Percentiles rank a stretch among this genome's conserved stretches.
Evolutionary conservation across 2,113 vertebrate species (phyloP).

Genomic region (Chloropsis hardwickii): DNA sequence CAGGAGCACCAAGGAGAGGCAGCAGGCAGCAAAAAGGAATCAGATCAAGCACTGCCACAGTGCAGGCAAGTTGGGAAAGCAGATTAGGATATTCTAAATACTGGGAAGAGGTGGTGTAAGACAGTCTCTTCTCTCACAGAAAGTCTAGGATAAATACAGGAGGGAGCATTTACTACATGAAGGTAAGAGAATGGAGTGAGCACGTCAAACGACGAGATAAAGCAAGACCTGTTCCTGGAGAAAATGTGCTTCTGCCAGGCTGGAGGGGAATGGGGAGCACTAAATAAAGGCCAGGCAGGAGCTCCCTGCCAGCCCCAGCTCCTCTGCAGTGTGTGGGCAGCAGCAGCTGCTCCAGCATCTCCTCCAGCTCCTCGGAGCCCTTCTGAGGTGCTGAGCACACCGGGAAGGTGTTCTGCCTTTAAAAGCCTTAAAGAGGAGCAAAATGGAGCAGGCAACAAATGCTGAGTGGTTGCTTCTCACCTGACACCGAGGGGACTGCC

Average conservation of each 20-base stretch:
- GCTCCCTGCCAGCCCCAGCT: neutral
- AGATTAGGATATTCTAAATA: neutral
- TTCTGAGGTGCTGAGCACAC: neutral
- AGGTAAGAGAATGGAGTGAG: neutral
- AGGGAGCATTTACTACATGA: fast-evolving
- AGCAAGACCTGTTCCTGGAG: neutral
- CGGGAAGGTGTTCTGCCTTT: neutral
- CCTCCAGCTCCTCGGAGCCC: neutral
- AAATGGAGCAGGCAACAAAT: neutral
- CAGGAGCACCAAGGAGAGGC: neutral
- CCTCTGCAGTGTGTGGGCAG: neutral
- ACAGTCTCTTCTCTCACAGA: neutral
- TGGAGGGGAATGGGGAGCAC: neutral
- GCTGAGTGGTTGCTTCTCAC: neutral
- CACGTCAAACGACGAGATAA: neutral
- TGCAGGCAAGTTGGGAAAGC: neutral
- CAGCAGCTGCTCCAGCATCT: neutral
- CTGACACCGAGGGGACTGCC: neutral
- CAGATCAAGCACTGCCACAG: neutral
- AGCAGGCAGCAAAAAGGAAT: neutral
- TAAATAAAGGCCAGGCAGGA: neutral
- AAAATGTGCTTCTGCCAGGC: neutral
- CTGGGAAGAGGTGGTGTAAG: neutral
- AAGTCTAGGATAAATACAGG: neutral
- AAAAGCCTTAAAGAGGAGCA: neutral